phyloP scores from a whole-genome alignment of 1,140 invertebrate genomes.

The Aphelinus atriplicis region DNA sequence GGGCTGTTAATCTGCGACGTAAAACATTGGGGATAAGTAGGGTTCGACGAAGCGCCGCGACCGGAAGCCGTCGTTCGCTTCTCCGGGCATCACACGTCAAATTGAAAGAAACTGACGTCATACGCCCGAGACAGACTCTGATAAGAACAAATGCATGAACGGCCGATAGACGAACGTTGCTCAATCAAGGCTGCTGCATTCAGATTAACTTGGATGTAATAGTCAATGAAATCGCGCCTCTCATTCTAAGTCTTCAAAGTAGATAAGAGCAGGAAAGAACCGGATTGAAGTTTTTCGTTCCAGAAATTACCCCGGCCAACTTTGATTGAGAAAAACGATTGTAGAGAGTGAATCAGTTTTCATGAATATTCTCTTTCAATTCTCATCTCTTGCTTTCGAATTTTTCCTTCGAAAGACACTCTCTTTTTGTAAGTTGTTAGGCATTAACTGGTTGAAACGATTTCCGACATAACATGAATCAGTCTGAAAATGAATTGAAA shows the following conservation, averaged over 20 bases:
- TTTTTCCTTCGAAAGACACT: too few relatives aligned
- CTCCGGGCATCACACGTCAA: conserved; percentile 14
- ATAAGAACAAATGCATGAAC: conserved; percentile 1
- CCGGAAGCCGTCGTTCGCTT: conserved; percentile 36
- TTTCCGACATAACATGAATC: too few relatives aligned
- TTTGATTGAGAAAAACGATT: too few relatives aligned
- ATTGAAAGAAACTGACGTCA: conserved; percentile 40
- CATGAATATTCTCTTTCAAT: too few relatives aligned
- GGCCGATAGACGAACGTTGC: conserved; percentile 9
- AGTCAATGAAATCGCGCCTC: conserved; percentile 28
- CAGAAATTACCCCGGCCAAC: too few relatives aligned
- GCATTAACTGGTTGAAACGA: too few relatives aligned
- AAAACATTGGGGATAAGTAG: neutral
- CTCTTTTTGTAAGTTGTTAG: too few relatives aligned
- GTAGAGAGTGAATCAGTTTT: too few relatives aligned
- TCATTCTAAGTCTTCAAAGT: conserved; percentile 14
- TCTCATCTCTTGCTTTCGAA: too few relatives aligned
- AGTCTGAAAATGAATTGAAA: too few relatives aligned
- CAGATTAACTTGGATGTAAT: conserved; percentile 5
- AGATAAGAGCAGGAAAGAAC: neutral
- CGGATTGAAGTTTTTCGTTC: neutral
- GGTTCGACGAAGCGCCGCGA: conserved; percentile 25
- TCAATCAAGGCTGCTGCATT: neutral
- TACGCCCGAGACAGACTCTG: neutral
- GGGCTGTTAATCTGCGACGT: neutral